Conservation (phyloP, 2,113 vertebrate species). For the Ovis canadensis region DNA sequence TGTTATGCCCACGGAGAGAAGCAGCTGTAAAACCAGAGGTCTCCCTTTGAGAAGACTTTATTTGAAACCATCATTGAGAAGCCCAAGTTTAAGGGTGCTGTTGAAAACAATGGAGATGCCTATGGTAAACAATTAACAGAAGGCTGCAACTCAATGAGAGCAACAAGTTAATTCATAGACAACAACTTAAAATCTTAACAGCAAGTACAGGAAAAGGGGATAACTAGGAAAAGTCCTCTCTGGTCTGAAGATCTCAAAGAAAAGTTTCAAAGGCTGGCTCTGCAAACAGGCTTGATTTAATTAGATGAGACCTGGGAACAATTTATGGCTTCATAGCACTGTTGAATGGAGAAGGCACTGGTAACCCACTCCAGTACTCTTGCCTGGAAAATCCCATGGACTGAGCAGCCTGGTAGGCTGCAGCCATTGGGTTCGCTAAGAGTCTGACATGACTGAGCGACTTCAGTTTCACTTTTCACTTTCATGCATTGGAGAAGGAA, state of each 20-base stretch:
- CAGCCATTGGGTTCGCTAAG: too few relatives aligned
- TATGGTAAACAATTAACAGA: neutral
- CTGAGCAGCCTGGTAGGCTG: too few relatives aligned
- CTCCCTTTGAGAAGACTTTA: too few relatives aligned
- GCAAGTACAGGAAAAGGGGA: neutral
- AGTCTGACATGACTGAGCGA: too few relatives aligned
- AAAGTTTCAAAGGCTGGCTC: neutral
- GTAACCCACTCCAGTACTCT: too few relatives aligned
- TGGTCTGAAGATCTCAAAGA: neutral
- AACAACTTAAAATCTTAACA: neutral
- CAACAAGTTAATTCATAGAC: neutral
- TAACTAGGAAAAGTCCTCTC: neutral
- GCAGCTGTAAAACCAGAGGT: neutral
- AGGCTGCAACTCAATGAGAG: neutral
- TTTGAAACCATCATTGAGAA: too few relatives aligned
- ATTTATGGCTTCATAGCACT: neutral
- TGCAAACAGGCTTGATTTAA: neutral
- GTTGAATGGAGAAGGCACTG: neutral
- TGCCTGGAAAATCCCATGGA: too few relatives aligned
- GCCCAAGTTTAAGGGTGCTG: too few relatives aligned
- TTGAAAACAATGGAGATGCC: too few relatives aligned
- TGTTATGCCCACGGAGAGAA: neutral
- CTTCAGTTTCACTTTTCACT: too few relatives aligned
- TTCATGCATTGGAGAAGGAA: too few relatives aligned
- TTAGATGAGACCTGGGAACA: neutral